phyloP scores from a whole-genome alignment of 1,140 invertebrate genomes.

The Drosophila sp. region DNA sequence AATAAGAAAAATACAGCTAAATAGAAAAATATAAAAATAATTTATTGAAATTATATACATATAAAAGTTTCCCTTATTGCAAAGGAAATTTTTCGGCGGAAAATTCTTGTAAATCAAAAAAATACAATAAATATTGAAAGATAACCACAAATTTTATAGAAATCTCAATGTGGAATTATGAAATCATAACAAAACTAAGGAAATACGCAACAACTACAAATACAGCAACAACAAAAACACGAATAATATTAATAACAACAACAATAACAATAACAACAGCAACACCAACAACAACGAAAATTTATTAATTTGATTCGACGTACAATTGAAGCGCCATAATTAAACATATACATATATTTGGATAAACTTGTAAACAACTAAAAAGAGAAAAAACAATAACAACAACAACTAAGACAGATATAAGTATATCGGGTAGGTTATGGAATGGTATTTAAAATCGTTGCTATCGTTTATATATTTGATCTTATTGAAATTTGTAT shows the following conservation, averaged over 20 bases:
- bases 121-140: constrained; percentile 20
- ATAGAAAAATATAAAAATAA: constrained; percentile 16
- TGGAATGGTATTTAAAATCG: constrained; percentile 13
- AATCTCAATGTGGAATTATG: constrained; percentile 32
- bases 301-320: constrained; percentile 19
- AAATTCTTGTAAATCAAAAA: constrained; percentile 32
- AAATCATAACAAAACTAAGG: constrained; percentile 30
- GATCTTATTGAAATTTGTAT: not conserved
- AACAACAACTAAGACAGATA: constrained; percentile 4
- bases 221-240: not conserved
- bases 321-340: constrained; percentile 7
- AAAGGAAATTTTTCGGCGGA: constrained; percentile 12
- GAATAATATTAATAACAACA: not conserved
- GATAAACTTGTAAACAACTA: constrained; percentile 5
- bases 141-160: constrained; percentile 8
- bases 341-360: constrained; percentile 15
- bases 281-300: constrained; percentile 8
- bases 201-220: constrained; percentile 7
- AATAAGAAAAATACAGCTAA: constrained; percentile 7
- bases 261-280: not conserved
- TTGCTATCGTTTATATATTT: not conserved
- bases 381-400: constrained; percentile 7
- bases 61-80: constrained; percentile 28
- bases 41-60: constrained; percentile 34
- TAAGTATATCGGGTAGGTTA: not conserved